Percentiles rank a stretch among this genome's conserved stretches.
Conservation (phyloP, 2,113 vertebrate genomes). For the Megaceryle maxima region DNA sequence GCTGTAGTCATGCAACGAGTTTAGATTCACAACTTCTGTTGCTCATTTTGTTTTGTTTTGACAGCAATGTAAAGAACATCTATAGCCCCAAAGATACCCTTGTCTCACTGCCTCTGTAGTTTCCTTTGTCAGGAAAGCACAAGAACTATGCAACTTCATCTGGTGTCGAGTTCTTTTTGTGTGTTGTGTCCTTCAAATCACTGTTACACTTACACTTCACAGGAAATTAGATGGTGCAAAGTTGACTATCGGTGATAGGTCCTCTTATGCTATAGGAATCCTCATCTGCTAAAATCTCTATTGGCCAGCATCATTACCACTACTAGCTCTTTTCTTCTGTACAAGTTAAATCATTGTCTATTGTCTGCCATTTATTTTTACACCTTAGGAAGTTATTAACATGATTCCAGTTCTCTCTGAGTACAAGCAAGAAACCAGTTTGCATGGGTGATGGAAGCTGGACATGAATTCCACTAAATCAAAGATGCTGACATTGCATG, state of each 20-base stretch:
- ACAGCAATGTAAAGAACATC: background rate
- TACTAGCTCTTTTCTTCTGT: background rate
- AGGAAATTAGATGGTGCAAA: background rate
- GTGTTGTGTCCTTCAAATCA: background rate
- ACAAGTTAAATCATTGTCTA: background rate
- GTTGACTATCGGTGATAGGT: background rate
- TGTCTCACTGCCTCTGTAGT: background rate
- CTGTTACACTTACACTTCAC: background rate
- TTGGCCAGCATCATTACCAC: background rate
- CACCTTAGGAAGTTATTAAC: background rate
- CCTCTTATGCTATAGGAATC: background rate
- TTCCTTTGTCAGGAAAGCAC: background rate
- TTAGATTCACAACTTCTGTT: background rate
- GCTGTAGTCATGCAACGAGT: constrained; percentile 3
- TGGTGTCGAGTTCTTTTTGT: background rate
- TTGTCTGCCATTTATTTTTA: background rate
- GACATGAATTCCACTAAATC: background rate
- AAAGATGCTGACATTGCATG: background rate
- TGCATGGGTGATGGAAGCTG: background rate
- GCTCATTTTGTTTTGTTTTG: background rate
- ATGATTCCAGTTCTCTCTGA: background rate
- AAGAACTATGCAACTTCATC: background rate
- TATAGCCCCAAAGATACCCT: background rate
- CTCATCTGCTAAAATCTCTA: background rate
- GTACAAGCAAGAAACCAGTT: background rate